A percentile compares a stretch with the other conserved stretches of the same genome.
phyloP scores from a whole-genome alignment of 1,140 invertebrate species.

The Dendroctonus valens region DNA sequence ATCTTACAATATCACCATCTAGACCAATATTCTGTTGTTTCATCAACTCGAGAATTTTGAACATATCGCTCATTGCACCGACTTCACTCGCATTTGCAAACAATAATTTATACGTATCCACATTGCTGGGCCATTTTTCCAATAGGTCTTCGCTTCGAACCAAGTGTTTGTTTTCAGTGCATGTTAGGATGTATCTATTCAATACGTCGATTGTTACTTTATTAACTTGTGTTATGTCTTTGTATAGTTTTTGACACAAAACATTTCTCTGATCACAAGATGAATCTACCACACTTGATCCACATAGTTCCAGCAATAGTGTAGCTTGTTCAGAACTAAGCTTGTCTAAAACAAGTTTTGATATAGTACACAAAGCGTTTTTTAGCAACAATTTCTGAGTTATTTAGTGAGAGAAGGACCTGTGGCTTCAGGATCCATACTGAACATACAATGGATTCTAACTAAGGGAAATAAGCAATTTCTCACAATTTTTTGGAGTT shows the following conservation, averaged over 20 bases:
- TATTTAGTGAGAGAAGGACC: not conserved
- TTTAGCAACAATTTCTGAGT: not conserved
- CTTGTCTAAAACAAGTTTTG: slow-evolving; percentile 19
- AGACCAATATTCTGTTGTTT: slow-evolving; percentile 56
- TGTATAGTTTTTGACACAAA: slow-evolving; percentile 25
- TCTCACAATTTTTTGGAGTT: no score
- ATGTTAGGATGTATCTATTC: slow-evolving; percentile 44
- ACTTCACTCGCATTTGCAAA: slow-evolving; percentile 55
- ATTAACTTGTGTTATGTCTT: slow-evolving; percentile 5
- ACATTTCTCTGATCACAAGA: slow-evolving; percentile 13
- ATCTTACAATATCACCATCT: slow-evolving; percentile 59
- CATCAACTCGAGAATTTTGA: slow-evolving; percentile 60
- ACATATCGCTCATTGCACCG: slow-evolving; percentile 60
- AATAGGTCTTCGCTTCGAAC: slow-evolving; percentile 40
- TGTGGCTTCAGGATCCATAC: not conserved
- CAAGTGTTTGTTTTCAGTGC: slow-evolving; percentile 42
- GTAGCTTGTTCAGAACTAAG: slow-evolving; percentile 19
- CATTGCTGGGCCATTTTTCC: slow-evolving; percentile 48
- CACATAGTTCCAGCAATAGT: slow-evolving; percentile 23
- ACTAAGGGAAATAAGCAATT: no score
- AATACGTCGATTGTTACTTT: slow-evolving; percentile 32
- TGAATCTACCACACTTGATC: slow-evolving; percentile 12
- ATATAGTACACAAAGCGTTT: not conserved
- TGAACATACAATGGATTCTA: no score
- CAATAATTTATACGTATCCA: slow-evolving; percentile 54